Base-by-base conservation (phyloP, 1,140 invertebrate species). In the Cydia pomonella region DNA sequence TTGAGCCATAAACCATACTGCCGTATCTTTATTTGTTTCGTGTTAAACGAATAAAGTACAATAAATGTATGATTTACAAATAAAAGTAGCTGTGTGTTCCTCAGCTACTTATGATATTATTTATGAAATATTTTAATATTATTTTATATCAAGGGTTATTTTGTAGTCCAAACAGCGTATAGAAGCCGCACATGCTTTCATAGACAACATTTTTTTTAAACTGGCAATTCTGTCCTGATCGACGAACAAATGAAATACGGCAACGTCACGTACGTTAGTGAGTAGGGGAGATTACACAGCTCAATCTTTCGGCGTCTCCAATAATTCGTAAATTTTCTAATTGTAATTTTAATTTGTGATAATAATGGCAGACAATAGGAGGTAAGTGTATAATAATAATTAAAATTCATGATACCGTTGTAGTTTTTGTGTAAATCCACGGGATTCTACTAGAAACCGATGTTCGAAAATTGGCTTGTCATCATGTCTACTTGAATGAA, bases 301-400 rank as follows among this genome's bases (percentile, higher is more conserved):
- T 86, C 87, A 82, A 79, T 85, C 83, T 87, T 92, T 92, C 86
- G 87, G 89, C 85, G 76, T 89, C 89, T 83, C 78, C 66, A 84
- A 84, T 86, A 88, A 84, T 84, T 84, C 76, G 80, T 86, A 80
- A 87, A 85, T 87, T 87, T 84, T 84, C 77, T 74, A 81, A 85
- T 83, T 86, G 76, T 85, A 83, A 85, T 77, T 85, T 82, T 84
- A 84, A 80, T 84, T 86, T 85, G 82, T 87, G 78, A 80, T 80
- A 83, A 93, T 83, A 89, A 94, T 94, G 94, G 93, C 93, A 86
- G 94, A 94, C 81, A 93, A 93, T 84, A 94, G 94, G 87, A 94
- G 91, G 94, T 94, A 86, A 92, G 90, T 85, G 62, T 72, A 62
- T 77, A 44, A 74, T 64, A 73, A 53, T 75, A 21, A 25, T 27